phyloP scores from a whole-genome alignment of 2,113 vertebrate species.

The Pachypanchax playfairii region DNA sequence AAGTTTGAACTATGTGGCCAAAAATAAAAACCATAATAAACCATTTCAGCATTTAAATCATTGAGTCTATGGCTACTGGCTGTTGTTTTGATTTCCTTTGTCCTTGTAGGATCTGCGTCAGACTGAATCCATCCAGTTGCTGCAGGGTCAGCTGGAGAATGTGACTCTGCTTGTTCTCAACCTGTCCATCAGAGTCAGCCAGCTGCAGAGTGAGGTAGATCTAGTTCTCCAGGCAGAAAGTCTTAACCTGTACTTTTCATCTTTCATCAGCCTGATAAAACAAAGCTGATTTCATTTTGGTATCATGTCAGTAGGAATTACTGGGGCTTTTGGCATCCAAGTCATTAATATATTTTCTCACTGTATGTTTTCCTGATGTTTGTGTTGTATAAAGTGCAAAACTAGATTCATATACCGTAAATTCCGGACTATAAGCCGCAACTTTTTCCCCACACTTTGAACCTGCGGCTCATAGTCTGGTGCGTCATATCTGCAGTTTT shows the following conservation, averaged over 20 bases:
- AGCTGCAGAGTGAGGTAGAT: slow-evolving; percentile 89
- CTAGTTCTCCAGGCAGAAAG: neutral
- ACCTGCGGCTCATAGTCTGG: too few relatives aligned
- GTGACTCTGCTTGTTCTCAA: slow-evolving; percentile 89
- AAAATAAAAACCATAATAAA: neutral
- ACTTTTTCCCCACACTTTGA: too few relatives aligned
- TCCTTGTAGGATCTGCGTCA: slow-evolving; percentile 89
- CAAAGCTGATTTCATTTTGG: slow-evolving; percentile 2
- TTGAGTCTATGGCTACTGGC: neutral
- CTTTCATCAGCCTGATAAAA: neutral
- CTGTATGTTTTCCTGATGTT: too few relatives aligned
- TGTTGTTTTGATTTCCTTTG: neutral
- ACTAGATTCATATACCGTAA: too few relatives aligned
- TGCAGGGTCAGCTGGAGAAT: slow-evolving; percentile 92
- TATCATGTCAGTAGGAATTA: neutral
- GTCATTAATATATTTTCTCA: too few relatives aligned
- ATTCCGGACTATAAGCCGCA: too few relatives aligned
- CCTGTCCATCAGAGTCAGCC: slow-evolving; percentile 84
- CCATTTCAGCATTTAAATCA: too few relatives aligned
- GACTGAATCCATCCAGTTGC: slow-evolving; percentile 92
- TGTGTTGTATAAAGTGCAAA: too few relatives aligned
- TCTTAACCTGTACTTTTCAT: slow-evolving; percentile 16
- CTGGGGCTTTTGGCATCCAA: neutral
- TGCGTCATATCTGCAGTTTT: too few relatives aligned
- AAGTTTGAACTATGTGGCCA: neutral